Base-by-base conservation (phyloP, 2,888 invertebrate genomes). In the Pheosia tremula region DNA sequence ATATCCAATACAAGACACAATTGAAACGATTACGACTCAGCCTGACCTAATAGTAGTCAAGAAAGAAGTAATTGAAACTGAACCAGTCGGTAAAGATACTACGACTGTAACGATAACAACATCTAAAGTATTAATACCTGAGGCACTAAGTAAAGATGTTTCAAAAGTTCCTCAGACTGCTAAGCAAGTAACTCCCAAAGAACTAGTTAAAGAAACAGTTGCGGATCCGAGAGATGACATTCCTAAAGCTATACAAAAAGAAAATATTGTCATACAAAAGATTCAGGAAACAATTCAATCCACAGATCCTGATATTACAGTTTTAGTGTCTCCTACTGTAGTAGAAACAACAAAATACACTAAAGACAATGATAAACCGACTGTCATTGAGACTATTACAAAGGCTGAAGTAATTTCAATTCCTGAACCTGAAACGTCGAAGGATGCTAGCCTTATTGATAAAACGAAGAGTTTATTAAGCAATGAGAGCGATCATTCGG, bases 401-500 rank as follows among this genome's bases (percentile, higher is more conserved):
- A 41, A 56, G 10, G 41, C 13, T 6, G 8, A 11, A 56, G n/a
- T 13, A 6, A 10, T 38, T n/a, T 8, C 56, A 56, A 13, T 7
- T 11, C 3, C 52, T 5, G 56, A 57, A 55, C 49, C 50, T 24
- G n/a, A 49, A 10, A 8, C n/a, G 41, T 37, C 13, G 7, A 67
- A 68, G 61, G 64, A 68, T 56, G 56, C 57, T 5, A 67, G 63
- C 39, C 52, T 72, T 8, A 67, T 67, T 57, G 75, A 81, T 56
- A 61, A 71, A 10, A 76, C 76, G 4, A 74, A 77, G 53, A 64
- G 56, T 49, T 72, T 83, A 5, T 74, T 83, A 58, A 75, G 66
- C 10, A 78, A 66, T 64, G 83, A 83, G 77, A 71, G 72, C 56
- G 73, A 74, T n/a, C 71, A 82, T 57, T 69, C 78, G 41, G 60